These are phyloP conservation scores for Hyalella azteca DNA, from an alignment of 2,888 invertebrate genomes.

Conservation along the genomic window DNA sequence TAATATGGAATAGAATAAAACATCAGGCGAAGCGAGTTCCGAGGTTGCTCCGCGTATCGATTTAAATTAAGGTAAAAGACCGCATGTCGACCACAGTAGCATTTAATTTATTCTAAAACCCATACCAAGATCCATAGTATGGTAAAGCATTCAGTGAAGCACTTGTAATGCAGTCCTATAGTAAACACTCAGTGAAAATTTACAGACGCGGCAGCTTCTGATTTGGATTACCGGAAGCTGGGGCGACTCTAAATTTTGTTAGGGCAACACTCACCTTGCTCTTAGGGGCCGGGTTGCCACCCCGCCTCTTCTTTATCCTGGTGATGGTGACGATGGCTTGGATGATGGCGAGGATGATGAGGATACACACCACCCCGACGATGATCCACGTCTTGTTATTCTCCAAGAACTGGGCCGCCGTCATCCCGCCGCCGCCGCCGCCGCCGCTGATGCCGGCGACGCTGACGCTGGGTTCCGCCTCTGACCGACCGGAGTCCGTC, in stretches of 20 bases:
- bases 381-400: constrained; percentile 79
- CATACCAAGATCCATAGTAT: no score
- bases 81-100: no score
- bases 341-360: constrained; percentile 78
- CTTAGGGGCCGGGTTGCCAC: constrained; percentile 48
- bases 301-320: constrained; percentile 67
- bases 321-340: constrained; percentile 86
- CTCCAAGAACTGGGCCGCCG: constrained; percentile 44
- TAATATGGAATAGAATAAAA: no score
- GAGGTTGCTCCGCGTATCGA: no score
- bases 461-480: background rate
- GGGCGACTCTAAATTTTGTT: no score
- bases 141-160: no score
- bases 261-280: constrained; percentile 49
- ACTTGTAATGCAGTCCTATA: no score
- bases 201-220: no score
- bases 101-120: no score
- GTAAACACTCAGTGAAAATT: background rate
- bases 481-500: constrained; percentile 14
- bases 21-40: no score
- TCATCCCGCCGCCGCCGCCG: background rate
- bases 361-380: constrained; percentile 78
- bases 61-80: no score
- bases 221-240: no score
- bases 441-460: background rate